These are phyloP conservation scores for Stenoptilia bipunctidactyla DNA, from an alignment of 2,888 invertebrate species.

Conservation along the genomic window DNA sequence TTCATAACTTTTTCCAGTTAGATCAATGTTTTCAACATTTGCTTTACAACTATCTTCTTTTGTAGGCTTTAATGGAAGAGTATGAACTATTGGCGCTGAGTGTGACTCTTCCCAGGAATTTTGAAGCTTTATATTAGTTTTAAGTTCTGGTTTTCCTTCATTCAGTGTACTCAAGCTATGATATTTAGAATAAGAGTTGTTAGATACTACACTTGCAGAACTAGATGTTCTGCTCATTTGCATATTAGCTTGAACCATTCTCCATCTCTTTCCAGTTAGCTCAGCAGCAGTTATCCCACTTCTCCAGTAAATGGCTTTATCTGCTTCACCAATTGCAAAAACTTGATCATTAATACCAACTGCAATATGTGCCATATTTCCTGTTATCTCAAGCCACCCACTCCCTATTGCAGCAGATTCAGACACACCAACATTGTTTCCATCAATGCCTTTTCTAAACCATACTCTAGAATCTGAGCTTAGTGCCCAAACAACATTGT, in stretches of 20 bases:
- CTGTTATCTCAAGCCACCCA: slow-evolving; percentile 93
- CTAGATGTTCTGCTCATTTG: slow-evolving; percentile 88
- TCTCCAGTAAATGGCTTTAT: slow-evolving; percentile 85
- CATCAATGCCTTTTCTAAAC: slow-evolving; percentile 84
- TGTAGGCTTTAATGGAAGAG: slow-evolving; percentile 66
- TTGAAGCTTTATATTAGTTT: slow-evolving; percentile 65
- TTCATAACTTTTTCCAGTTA: slow-evolving; percentile 77
- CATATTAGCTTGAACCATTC: slow-evolving; percentile 81
- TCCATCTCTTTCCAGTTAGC: slow-evolving; percentile 91
- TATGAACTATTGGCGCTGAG: slow-evolving; percentile 81
- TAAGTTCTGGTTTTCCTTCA: slow-evolving; percentile 47
- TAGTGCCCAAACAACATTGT: slow-evolving; percentile 83
- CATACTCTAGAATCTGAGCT: slow-evolving; percentile 87
- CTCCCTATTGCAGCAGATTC: slow-evolving; percentile 84
- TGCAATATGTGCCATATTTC: slow-evolving; percentile 85
- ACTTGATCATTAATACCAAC: slow-evolving; percentile 91
- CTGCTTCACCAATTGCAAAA: slow-evolving; percentile 87
- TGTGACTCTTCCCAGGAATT: slow-evolving; percentile 80
- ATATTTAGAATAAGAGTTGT: slow-evolving; percentile 74
- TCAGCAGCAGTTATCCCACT: slow-evolving; percentile 81
- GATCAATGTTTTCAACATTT: slow-evolving; percentile 56
- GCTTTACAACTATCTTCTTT: slow-evolving; percentile 38
- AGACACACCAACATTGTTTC: slow-evolving; percentile 77
- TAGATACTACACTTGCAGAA: slow-evolving; percentile 78
- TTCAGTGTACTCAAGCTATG: slow-evolving; percentile 74